Base-by-base conservation (phyloP, 2,797 vertebrate species). In the Gymnodraco acuticeps region DNA sequence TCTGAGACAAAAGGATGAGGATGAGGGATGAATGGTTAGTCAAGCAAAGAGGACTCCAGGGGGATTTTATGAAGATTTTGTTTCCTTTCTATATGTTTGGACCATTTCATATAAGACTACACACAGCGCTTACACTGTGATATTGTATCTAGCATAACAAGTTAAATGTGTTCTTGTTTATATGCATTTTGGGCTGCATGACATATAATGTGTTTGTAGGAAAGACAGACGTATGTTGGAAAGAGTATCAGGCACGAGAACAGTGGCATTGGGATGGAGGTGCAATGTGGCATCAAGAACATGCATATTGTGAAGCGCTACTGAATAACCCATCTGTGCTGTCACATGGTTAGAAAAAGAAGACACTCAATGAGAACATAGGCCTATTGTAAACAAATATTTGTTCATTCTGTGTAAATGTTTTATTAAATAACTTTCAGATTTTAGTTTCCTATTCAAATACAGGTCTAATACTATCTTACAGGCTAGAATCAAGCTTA, bases 1-100 rank as follows among this genome's bases (percentile, higher is more conserved):
- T 99, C 98, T 99, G 96, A 93, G 97, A 97, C 96, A 97, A 95
- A 98, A 96, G 95, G 96, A 95, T 89, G 88, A 92, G 91, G 92
- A 77, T 86, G 89, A 87, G 93, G 81, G 88, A 89, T 89, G 90
- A 87, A 85, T 81, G 93, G 94, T 97, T 97, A 97, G 96, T 94
- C 82, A 91, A 89, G 91, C 91, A 93, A 85, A 92, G 64, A 90
- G 81, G 85, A 88, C 78, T 78, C 81, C 79, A 83, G 77, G 77
- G 80, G 82, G 78, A 73, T 73, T 77, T 82, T 82, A 81, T 86
- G 56, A 82, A 77, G 70, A 65, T 70, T 73, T 61, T 60, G 48
- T 55, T 60, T 56, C 71, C 61, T 73, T 62, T 83, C 73, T 87
- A 50, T 78, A 80, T 83, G 64, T 89, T 38, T 73, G 66, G 74